Conservation (phyloP, 2,797 vertebrate genomes). For the Scolopax bukidnonensis region DNA sequence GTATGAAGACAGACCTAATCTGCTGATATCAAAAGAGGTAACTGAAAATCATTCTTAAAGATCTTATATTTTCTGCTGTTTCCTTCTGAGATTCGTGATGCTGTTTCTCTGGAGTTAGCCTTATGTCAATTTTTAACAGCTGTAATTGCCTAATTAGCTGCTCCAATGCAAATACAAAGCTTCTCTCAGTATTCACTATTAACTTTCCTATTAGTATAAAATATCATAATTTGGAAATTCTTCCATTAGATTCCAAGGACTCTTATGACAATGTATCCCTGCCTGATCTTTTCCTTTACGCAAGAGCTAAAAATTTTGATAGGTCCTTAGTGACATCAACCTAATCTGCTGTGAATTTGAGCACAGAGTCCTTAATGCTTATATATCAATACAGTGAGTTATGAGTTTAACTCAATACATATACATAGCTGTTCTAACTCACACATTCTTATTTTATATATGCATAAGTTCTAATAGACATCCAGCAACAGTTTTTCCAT, state of each 20-base stretch:
- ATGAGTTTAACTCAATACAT: not conserved
- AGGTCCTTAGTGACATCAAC: not conserved
- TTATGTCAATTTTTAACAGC: not conserved
- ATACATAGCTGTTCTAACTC: not conserved
- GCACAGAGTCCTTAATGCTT: not conserved
- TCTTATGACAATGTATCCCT: not conserved
- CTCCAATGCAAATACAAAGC: not conserved
- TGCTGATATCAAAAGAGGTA: not conserved
- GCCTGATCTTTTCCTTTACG: not conserved
- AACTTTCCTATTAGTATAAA: not conserved
- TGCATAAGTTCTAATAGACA: not conserved
- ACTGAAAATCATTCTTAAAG: not conserved
- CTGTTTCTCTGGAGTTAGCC: not conserved
- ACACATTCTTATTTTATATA: not conserved
- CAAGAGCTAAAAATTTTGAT: not conserved
- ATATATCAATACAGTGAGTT: not conserved
- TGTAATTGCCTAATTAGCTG: constrained; percentile 16
- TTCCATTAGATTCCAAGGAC: not conserved
- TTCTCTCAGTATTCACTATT: not conserved
- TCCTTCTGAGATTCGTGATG: not conserved
- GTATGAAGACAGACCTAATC: not conserved
- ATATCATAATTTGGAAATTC: not conserved
- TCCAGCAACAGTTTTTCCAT: not conserved
- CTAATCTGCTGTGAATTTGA: not conserved
- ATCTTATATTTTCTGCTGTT: not conserved